Conservation (phyloP, 2,113 vertebrate genomes). For the Maccullochella peelii region DNA sequence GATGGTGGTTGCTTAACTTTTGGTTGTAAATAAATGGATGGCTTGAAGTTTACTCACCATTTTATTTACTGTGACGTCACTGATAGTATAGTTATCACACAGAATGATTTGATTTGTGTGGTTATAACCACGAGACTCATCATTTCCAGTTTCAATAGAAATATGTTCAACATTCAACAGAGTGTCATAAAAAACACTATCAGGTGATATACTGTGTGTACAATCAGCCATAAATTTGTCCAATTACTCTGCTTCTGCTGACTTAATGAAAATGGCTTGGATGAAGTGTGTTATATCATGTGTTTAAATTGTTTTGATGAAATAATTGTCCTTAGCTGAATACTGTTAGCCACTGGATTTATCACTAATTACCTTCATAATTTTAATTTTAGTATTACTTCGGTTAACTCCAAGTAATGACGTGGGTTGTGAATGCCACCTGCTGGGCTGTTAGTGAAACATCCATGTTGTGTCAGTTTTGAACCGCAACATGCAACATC, state of each 20-base stretch:
- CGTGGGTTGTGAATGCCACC: constrained; percentile 73
- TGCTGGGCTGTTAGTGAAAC: constrained; percentile 71
- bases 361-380: background rate
- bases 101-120: background rate
- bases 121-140: background rate
- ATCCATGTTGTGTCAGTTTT: constrained; percentile 23
- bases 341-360: background rate
- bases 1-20: background rate
- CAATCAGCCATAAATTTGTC: background rate
- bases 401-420: background rate
- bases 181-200: background rate
- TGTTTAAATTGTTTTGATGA: background rate
- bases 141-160: background rate
- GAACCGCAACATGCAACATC: constrained; percentile 8
- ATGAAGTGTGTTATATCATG: background rate
- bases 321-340: background rate
- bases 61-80: constrained; percentile 10
- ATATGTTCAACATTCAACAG: constrained; percentile 7
- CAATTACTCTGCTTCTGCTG: background rate
- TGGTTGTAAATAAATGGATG: background rate
- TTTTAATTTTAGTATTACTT: background rate
- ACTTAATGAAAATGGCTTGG: background rate
- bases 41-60: constrained; percentile 8
- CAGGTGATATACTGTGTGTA: background rate
- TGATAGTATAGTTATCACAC: constrained; percentile 35